phyloP scores from a whole-genome alignment of 2,888 invertebrate genomes.

The Anticlea derivata region DNA sequence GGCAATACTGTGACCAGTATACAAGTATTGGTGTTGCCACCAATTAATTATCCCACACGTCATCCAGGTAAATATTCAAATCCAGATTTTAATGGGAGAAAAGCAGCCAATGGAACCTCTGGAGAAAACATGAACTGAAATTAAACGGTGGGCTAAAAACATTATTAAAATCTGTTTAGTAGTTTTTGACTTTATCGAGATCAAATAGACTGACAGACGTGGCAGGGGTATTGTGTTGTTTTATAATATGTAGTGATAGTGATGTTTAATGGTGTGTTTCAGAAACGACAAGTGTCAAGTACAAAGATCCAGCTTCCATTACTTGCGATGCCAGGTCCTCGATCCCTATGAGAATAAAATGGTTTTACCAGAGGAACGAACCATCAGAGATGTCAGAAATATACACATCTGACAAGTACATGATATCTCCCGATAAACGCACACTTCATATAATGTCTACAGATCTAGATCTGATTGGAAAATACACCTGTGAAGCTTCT shows the following conservation, averaged over 20 bases:
- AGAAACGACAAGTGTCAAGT: conserved; percentile 11
- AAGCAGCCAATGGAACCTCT: too few species aligned
- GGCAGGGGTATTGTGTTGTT: background rate
- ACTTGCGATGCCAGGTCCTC: conserved; percentile 1
- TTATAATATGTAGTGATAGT: background rate
- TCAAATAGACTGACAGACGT: too few species aligned
- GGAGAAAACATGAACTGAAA: too few species aligned
- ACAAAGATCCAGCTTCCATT: background rate
- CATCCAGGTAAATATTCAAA: conserved; percentile 5
- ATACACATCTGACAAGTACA: conserved; percentile 7
- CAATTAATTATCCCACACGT: conserved; percentile 14
- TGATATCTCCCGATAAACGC: conserved; percentile 9
- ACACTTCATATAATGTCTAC: conserved; percentile 15
- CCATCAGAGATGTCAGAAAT: conserved; percentile 2
- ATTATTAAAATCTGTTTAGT: too few species aligned
- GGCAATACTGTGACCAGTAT: conserved; percentile 4
- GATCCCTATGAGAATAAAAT: conserved; percentile 12
- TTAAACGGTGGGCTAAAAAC: too few species aligned
- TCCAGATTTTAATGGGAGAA: too few species aligned
- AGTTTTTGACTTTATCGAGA: too few species aligned
- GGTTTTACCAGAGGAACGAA: conserved; percentile 15
- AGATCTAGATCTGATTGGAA: conserved; percentile 21
- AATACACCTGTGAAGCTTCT: conserved; percentile 27
- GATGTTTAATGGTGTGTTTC: conserved; percentile 2
- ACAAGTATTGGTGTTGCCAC: conserved; percentile 9